Evolutionary conservation across 64 coral and sea anemone genomes (phyloP).

Genomic region (Platygyra sinensis): DNA sequence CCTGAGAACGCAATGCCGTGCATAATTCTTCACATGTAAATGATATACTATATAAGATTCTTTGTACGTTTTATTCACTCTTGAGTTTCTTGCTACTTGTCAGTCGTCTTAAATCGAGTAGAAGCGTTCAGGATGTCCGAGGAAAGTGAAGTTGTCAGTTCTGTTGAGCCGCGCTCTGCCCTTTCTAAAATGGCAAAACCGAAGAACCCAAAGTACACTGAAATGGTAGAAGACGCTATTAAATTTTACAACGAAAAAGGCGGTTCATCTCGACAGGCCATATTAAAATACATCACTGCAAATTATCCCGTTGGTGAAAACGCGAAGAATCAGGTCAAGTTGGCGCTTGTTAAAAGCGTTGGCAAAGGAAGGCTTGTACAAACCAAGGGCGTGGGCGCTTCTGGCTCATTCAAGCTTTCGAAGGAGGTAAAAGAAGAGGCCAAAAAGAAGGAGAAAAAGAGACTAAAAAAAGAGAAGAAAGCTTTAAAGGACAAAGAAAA

Average conservation of each 20-base stretch:
- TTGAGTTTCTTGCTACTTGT: background rate
- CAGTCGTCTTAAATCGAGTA: too few species aligned
- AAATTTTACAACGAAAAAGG: constrained; percentile 72
- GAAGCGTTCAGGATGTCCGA: too few species aligned
- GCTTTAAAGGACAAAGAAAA: constrained; percentile 60
- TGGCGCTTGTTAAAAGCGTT: constrained; percentile 74
- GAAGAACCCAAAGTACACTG: constrained; percentile 70
- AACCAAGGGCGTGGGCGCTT: constrained; percentile 77
- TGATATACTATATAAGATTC: constrained; percentile 6
- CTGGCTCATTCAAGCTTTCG: constrained; percentile 85
- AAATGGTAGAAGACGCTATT: constrained; percentile 91
- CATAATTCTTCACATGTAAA: background rate
- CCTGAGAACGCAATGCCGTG: background rate
- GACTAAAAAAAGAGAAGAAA: constrained; percentile 51
- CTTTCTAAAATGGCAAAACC: constrained; percentile 17
- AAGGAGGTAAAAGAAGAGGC: constrained; percentile 78
- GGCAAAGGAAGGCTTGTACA: constrained; percentile 59
- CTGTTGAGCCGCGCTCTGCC: too few species aligned
- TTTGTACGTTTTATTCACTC: background rate
- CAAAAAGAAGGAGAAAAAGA: constrained; percentile 62
- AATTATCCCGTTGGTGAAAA: constrained; percentile 72
- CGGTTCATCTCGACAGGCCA: constrained; percentile 87
- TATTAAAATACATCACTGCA: constrained; percentile 72
- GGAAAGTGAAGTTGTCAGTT: too few species aligned
- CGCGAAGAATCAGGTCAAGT: constrained; percentile 65